Base-by-base conservation (phyloP, 1,140 invertebrate species). In the Drosophila repletoides region DNA sequence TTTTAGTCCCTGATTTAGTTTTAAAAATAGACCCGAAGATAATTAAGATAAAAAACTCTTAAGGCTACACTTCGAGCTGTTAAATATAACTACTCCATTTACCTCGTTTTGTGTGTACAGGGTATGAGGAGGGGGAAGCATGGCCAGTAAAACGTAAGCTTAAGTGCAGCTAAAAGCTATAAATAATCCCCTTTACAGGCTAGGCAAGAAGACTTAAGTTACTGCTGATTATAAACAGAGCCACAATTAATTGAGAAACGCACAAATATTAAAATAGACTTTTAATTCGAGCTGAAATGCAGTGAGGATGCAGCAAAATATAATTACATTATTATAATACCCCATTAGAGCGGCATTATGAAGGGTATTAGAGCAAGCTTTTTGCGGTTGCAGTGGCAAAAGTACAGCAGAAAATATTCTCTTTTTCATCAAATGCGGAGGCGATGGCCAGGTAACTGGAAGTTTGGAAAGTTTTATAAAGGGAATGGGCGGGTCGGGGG, bases 301-400 rank as follows among this genome's bases (percentile, higher is more conserved):
- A 52, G 40, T 28, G 21, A 17, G 31, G n/a, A 22, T 12, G 38
- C 43, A 28, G 4, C 24, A n/a, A n/a, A n/a, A n/a, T n/a, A n/a
- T n/a, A n/a, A n/a, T 36, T 24, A 36, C n/a, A 12, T 2, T 9
- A 34, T 38, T 26, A 52, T 24, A 5, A 19, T 46, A 5, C 9
- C 9, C 21, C 29, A 22, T 34, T 15, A 9, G 5, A 2, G 2
- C 21, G 6, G 1, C 5, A 26, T 28, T 28, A 28, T 22, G 15
- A 40, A 1, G 10, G 10, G 28, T 19, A 45, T 55, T 19, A 12
- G 34, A 21, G 14, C 0, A 64, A 24, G 36, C 12, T 41, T 29
- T 46, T 19, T 63, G 51, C 29, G 51, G 15, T 45, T 48, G 19
- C 33, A 24, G 5, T 45, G 38, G 6, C 10, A 53, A 28, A 53